Base-by-base conservation (phyloP, 2,797 vertebrate genomes). In the Hipposideros larvatus region DNA sequence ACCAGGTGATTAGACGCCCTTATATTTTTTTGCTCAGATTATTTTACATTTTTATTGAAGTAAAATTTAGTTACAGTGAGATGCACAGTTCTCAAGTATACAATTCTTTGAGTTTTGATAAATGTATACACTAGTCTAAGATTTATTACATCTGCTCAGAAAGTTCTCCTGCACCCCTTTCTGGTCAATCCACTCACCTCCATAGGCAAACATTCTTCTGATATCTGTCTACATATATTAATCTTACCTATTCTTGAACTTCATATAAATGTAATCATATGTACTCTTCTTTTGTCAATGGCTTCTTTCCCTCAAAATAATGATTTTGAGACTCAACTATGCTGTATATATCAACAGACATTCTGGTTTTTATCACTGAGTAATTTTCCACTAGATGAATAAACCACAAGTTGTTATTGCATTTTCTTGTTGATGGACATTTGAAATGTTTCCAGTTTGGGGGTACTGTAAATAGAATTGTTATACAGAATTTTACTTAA, bases 1-100 rank as follows among this genome's bases (percentile, higher is more conserved):
- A 46, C 26, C 18, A n/a, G 16, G 5, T 24, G 22, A 28, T 85
- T 73, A 19, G 14, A 21, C 19, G 6, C 7, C 8, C 26, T 59
- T 26, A 9, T 61, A 73, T 31, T 48, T 63, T 71, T 65, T 78
- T 61, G 43, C 43, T 74, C 61, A 68, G 13, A 59, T 61, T 70
- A 19, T 70, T 90, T 91, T 14, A 28, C 48, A 66, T 80, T 94
- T 95, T 84, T 73, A 65, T 68, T 73, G 18, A 31, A 71, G 34
- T 59, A 46, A 70, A 91, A 68, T 51, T 34, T 90, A 66, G 41
- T 91, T 74, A 41, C 11, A 51, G 13, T 79, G n/a, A 75, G 75
- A 73, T 19, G 31, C 31, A 37, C 3, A 41, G 59, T 15, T 46
- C 13, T 2, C 48, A 80, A 61, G 19, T 22, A 19, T 46, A 61